phyloP scores from a whole-genome alignment of 30 jellyfish, hydroid and myxozoan species.

The Mastigias papua region DNA sequence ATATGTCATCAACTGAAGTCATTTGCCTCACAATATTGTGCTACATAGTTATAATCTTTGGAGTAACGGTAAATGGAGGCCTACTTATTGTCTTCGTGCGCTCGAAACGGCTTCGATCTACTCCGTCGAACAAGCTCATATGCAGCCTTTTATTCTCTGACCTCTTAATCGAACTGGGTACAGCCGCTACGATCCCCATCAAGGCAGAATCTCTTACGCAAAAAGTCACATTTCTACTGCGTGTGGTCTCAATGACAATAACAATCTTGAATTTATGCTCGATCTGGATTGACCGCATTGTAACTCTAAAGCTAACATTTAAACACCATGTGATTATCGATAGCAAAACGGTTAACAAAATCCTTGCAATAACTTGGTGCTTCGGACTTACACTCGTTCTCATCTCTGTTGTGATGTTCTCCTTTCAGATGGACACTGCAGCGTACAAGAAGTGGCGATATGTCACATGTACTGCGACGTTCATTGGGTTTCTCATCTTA shows the following conservation, averaged over 20 bases:
- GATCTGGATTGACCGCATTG: conserved; percentile 66
- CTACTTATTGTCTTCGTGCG: conserved; percentile 36
- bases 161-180: conserved; percentile 40
- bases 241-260: conserved; percentile 43
- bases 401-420: conserved; percentile 18
- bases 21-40: background rate
- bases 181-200: conserved; percentile 17
- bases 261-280: conserved; percentile 51
- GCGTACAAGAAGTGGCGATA: conserved; percentile 13
- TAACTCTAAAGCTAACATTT: conserved; percentile 30
- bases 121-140: conserved; percentile 53
- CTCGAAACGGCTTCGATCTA: conserved; percentile 15
- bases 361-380: conserved; percentile 24
- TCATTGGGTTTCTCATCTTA: conserved; percentile 23
- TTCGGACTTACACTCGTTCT: conserved; percentile 14
- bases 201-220: conserved; percentile 15
- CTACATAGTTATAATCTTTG: conserved; percentile 10
- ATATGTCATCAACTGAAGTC: background rate
- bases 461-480: conserved; percentile 17
- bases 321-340: conserved; percentile 28
- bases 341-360: conserved; percentile 15
- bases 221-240: conserved; percentile 10
- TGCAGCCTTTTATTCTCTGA: conserved; percentile 62
- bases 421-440: background rate
- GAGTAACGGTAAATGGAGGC: conserved; percentile 22